Percentiles rank a stretch among this genome's conserved stretches.
phyloP scores from a whole-genome alignment of 2,113 vertebrate species.

The Silurus glanis region DNA sequence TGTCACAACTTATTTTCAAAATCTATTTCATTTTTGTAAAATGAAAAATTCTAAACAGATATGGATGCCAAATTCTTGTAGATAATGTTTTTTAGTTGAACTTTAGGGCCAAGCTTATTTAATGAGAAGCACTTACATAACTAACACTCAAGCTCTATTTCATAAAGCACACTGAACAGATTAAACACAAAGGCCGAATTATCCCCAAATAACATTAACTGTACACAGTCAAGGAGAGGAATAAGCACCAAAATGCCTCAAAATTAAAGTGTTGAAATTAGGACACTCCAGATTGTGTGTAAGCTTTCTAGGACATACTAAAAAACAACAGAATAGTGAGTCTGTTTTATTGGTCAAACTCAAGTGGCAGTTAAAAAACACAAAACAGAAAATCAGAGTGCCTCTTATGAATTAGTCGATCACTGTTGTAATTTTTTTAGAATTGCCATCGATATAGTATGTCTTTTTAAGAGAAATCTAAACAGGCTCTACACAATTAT shows the following conservation, averaged over 20 bases:
- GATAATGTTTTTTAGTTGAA: background rate
- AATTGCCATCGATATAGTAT: slow-evolving; percentile 34
- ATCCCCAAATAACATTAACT: background rate
- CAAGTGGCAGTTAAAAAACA: slow-evolving; percentile 24
- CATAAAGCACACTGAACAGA: slow-evolving; percentile 18
- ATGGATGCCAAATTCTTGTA: background rate
- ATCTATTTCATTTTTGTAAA: too few relatives aligned
- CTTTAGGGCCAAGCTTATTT: slow-evolving; percentile 5
- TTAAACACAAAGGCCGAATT: background rate
- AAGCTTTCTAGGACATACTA: slow-evolving; percentile 28
- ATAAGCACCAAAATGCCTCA: background rate
- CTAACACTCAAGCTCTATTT: background rate
- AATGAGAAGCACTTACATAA: background rate
- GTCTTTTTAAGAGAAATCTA: background rate
- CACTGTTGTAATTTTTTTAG: slow-evolving; percentile 9
- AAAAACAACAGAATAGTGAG: background rate
- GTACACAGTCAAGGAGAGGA: background rate
- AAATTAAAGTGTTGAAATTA: background rate
- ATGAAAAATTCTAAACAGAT: background rate
- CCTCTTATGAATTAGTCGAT: slow-evolving; percentile 27
- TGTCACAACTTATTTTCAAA: background rate
- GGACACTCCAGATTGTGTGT: slow-evolving; percentile 16
- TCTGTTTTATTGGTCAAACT: slow-evolving; percentile 8
- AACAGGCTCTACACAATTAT: slow-evolving; percentile 9
- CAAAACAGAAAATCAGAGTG: slow-evolving; percentile 9